phyloP scores from a whole-genome alignment of 2,797 vertebrate species.

The Huso huso region DNA sequence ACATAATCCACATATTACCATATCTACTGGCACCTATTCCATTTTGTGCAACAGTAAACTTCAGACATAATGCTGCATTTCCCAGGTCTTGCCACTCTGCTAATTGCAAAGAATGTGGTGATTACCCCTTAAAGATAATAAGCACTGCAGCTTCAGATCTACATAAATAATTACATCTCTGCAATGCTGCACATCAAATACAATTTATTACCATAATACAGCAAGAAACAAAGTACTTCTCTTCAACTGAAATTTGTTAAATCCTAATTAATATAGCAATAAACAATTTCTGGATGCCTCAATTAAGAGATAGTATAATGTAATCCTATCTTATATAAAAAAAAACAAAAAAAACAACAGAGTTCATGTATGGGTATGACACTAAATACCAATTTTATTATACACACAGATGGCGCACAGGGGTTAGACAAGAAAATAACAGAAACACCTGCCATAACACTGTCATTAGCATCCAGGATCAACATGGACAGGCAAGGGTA shows the following conservation, averaged over 20 bases:
- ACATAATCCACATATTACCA: neutral
- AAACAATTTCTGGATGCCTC: conserved; percentile 61
- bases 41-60: neutral
- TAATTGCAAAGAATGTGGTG: neutral
- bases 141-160: conserved; percentile 46
- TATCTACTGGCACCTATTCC: neutral
- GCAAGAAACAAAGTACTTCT: conserved; percentile 49
- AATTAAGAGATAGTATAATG: conserved; percentile 27
- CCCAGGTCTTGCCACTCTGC: neutral
- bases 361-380: too few species aligned
- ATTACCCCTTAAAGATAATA: conserved; percentile 19
- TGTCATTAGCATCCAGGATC: too few species aligned
- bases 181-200: conserved; percentile 52
- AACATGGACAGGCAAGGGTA: too few species aligned
- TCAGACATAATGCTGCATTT: neutral
- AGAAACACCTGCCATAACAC: too few species aligned
- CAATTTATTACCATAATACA: conserved; percentile 65
- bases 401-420: too few species aligned
- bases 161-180: conserved; percentile 72
- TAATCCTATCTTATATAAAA: neutral
- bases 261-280: conserved; percentile 56
- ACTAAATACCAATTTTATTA: too few species aligned
- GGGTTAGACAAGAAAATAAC: too few species aligned
- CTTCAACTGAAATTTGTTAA: conserved; percentile 71
- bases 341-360: too few species aligned